Evolutionary conservation across 1,140 invertebrate species (phyloP).

Genomic region (Conus ventricosus): DNA sequence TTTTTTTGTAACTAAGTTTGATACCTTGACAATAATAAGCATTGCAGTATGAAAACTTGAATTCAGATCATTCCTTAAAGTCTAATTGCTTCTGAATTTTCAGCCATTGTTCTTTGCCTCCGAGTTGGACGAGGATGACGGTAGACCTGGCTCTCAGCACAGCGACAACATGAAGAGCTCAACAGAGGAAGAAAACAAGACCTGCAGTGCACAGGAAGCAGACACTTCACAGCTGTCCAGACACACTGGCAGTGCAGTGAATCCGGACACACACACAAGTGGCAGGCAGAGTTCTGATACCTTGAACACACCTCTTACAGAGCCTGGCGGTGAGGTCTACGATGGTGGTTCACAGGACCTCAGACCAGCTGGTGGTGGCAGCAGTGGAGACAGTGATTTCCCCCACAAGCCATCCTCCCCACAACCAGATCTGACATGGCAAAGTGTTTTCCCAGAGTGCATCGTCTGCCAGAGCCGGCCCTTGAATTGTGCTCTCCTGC

Average conservation of each 20-base stretch:
- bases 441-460: slow-evolving; percentile 74
- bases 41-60: too few relatives aligned
- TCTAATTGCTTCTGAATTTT: not conserved
- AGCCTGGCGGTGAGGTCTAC: not conserved
- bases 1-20: too few relatives aligned
- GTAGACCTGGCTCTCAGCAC: not conserved
- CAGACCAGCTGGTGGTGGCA: slow-evolving; percentile 37
- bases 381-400: not conserved
- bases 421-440: not conserved
- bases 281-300: too few relatives aligned
- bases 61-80: not conserved
- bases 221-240: not conserved
- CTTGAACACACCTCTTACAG: too few relatives aligned
- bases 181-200: not conserved
- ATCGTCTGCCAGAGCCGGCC: slow-evolving; percentile 87
- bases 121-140: not conserved
- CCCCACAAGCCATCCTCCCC: not conserved
- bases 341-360: not conserved
- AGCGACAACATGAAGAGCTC: not conserved
- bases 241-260: not conserved
- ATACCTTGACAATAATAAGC: too few relatives aligned
- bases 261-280: too few relatives aligned
- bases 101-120: slow-evolving; percentile 32
- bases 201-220: not conserved
- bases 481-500: slow-evolving; percentile 85